A percentile compares a stretch with the other conserved stretches of the same genome.
Evolutionary conservation across 1,140 invertebrate species (phyloP).

Genomic region (Penaeus vannamei): DNA sequence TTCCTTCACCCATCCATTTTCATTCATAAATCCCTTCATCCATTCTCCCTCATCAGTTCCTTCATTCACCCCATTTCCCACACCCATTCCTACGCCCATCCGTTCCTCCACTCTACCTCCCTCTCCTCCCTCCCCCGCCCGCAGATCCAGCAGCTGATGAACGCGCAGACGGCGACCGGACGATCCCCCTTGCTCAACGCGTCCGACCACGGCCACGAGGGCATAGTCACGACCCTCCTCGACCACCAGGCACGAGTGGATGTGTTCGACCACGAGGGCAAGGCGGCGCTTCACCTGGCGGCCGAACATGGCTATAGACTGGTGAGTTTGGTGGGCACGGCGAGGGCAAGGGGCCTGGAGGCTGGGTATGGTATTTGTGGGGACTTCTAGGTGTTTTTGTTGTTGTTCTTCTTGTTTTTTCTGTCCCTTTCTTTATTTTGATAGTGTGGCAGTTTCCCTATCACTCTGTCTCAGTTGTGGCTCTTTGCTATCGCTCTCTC

Average conservation of each 20-base stretch:
- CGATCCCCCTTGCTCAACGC: conserved; percentile 98
- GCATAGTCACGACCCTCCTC: conserved; percentile 76
- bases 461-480: too few relatives aligned
- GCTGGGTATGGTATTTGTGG: too few relatives aligned
- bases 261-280: conserved; percentile 96
- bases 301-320: conserved; percentile 88
- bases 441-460: too few relatives aligned
- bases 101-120: neutral
- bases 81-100: neutral
- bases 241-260: conserved; percentile 83
- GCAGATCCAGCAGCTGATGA: conserved; percentile 92
- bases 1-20: neutral
- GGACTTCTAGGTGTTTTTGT: too few relatives aligned
- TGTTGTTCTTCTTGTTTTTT: too few relatives aligned
- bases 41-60: too few relatives aligned
- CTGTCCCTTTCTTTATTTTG: too few relatives aligned
- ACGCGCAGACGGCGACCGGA: conserved; percentile 90
- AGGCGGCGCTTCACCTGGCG: conserved; percentile 95
- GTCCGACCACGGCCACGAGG: conserved; percentile 77
- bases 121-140: neutral
- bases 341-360: too few relatives aligned
- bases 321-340: conserved; percentile 36
- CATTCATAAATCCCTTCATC: neutral
- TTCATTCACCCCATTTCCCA: too few relatives aligned
- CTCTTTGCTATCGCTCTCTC: too few relatives aligned